phyloP scores from a whole-genome alignment of 2,888 invertebrate genomes.

The Xanthia togata region DNA sequence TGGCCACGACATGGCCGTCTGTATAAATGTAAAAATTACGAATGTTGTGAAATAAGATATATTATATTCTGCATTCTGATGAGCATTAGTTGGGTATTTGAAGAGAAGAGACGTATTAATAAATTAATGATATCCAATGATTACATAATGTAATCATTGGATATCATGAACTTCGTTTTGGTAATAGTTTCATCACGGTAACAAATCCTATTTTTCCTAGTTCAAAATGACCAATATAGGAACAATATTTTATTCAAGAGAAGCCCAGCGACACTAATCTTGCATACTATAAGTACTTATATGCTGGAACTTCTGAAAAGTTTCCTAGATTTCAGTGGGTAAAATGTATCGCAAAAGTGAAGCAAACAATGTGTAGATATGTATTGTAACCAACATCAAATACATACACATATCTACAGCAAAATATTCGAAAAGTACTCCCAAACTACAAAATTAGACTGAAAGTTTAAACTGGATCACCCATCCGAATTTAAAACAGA shows the following conservation, averaged over 20 bases:
- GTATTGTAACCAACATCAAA: not conserved
- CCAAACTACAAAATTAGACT: conserved; percentile 83
- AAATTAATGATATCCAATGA: not conserved
- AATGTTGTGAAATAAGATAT: not conserved
- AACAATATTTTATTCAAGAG: not conserved
- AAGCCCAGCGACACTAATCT: not conserved
- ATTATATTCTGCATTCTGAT: not conserved
- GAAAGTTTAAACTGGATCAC: conserved; percentile 88
- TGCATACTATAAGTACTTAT: not conserved
- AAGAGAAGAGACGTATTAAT: not conserved
- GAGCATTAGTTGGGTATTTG: not conserved
- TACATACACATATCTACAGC: conserved; percentile 20
- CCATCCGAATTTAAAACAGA: conserved; percentile 86
- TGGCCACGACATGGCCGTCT: not conserved
- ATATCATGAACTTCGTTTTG: not conserved
- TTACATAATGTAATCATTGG: no score
- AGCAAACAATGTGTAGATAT: not conserved
- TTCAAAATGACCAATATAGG: not conserved
- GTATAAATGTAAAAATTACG: not conserved
- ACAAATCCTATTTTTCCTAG: not conserved
- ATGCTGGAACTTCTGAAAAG: not conserved
- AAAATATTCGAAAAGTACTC: conserved; percentile 51
- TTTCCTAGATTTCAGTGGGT: not conserved
- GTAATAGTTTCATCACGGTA: not conserved
- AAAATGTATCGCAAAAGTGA: not conserved